These are phyloP conservation scores for Cercocebus atys DNA, from an alignment of 2,113 vertebrate species.

Conservation along the genomic window DNA sequence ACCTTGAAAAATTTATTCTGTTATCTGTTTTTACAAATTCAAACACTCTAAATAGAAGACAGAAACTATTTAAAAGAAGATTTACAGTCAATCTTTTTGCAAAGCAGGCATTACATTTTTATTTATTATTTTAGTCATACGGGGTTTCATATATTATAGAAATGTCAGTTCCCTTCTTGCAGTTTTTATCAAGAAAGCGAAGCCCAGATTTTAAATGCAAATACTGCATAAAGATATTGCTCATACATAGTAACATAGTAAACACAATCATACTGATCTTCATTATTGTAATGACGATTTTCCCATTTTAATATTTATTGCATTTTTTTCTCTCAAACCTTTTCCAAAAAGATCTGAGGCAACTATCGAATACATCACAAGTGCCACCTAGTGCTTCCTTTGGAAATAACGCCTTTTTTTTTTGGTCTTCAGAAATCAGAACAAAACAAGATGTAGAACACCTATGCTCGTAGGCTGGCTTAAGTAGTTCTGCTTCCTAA, in stretches of 20 bases:
- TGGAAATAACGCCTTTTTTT: constrained; percentile 31
- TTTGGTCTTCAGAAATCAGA: background rate
- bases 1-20: constrained; percentile 1
- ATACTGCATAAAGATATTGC: constrained; percentile 58
- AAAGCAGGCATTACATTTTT: constrained; percentile 39
- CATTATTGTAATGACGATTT: constrained; percentile 72
- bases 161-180: constrained; percentile 29
- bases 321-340: background rate
- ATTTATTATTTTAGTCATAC: constrained; percentile 49
- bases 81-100: background rate
- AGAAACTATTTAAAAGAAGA: constrained; percentile 30
- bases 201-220: constrained; percentile 66
- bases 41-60: constrained; percentile 29
- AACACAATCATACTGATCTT: constrained; percentile 71
- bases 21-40: constrained; percentile 31
- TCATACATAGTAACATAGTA: constrained; percentile 69
- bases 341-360: constrained; percentile 43
- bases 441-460: background rate
- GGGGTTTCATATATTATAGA: constrained; percentile 5
- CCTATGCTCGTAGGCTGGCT: background rate
- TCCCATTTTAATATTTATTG: constrained; percentile 74
- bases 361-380: constrained; percentile 52
- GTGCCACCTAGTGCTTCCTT: constrained; percentile 75
- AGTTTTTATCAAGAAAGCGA: constrained; percentile 44
- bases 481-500: background rate